phyloP scores from a whole-genome alignment of 2,113 vertebrate species.

The Elgaria multicarinata region DNA sequence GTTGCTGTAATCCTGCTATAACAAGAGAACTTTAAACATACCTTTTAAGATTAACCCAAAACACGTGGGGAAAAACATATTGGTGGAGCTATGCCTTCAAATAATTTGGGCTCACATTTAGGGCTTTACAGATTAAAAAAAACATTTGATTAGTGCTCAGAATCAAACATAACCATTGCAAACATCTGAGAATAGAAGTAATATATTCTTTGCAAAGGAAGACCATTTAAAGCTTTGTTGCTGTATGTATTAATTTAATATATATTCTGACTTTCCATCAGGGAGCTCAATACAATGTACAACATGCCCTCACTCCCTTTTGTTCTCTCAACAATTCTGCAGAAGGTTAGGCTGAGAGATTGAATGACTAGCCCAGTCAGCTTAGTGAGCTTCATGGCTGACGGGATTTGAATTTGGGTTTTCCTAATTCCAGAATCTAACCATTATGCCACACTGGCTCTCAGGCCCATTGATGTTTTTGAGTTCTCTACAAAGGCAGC shows the following conservation, averaged over 20 bases:
- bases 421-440: background rate
- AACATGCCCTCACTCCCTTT: background rate
- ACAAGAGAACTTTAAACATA: background rate
- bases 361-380: too few species aligned
- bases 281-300: background rate
- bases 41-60: background rate
- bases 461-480: background rate
- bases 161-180: background rate
- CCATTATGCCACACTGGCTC: background rate
- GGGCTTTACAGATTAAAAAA: background rate
- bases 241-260: background rate
- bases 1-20: background rate
- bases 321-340: background rate
- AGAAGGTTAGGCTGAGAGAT: background rate
- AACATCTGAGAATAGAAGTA: background rate
- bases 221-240: background rate
- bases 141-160: background rate
- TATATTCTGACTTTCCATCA: background rate
- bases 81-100: background rate
- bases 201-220: background rate
- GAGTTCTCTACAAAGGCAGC: background rate
- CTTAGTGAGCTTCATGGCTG: background rate
- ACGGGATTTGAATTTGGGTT: background rate
- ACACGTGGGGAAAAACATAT: background rate
- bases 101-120: background rate